Base-by-base conservation (phyloP, 2,113 vertebrate genomes). In the Dissostichus mawsoni region DNA sequence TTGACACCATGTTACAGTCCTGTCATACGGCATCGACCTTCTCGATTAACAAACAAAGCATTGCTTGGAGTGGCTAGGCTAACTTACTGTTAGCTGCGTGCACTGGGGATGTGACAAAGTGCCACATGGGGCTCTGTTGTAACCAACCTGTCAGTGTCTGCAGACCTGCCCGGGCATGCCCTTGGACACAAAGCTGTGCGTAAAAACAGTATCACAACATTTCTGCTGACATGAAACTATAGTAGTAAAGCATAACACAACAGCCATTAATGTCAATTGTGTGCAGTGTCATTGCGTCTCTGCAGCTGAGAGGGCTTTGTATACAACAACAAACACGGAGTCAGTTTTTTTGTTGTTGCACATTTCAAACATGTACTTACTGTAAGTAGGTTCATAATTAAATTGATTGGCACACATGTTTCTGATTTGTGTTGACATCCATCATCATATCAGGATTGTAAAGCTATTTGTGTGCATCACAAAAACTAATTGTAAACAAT, bases 101-200 rank as follows among this genome's bases (percentile, higher is more conserved):
- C 64, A 67, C 9, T 8, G 14, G 7, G 52, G 36, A 69, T 52
- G 59, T 81, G 70, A 52, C 63, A 12, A 51, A 45, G 82, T 76
- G 80, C 68, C 89, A 87, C 85, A 86, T 90, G 87, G 85, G 76
- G 82, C 80, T 87, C 41, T 68, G 85, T 57, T 74, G 75, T 59
- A 71, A 57, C 52, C 78, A 17, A 76, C 79, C 80, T 83, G 82
- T 84, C 84, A 89, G 11, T 1, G 25, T 10, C 71, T 16, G 70
- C 16, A 48, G 75, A 62, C 41, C 72, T 88, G 87, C 52, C 83
- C 72, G 69, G 68, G 2, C 74, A 84, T 80, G 83, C 11, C 61
- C 61, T 74, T 74, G 64, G 76, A 47, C 61, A 10, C 66, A 9
- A n/a, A 14, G n/a, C 64, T 33, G 12, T 10, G 10, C 18, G 12